Evolutionary conservation across 2,113 vertebrate genomes (phyloP).

Genomic region (Cynoglossus semilaevis): DNA sequence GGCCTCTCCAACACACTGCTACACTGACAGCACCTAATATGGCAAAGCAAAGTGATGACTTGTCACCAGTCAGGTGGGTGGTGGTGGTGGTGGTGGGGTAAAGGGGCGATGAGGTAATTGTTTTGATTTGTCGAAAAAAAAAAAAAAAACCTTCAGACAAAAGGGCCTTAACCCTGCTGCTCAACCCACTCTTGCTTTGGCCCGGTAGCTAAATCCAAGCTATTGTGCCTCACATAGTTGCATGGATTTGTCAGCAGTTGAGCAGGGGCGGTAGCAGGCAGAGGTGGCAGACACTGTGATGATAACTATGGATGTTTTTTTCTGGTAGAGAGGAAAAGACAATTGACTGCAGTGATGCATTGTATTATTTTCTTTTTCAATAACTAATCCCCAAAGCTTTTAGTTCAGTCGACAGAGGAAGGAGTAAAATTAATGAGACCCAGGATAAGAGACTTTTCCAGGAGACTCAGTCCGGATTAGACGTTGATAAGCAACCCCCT

Average conservation of each 20-base stretch:
- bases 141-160: conserved; percentile 69
- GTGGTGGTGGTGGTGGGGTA: conserved; percentile 12
- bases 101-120: conserved; percentile 39
- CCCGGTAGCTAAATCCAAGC: conserved; percentile 69
- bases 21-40: conserved; percentile 28
- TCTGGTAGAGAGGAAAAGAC: conserved; percentile 33
- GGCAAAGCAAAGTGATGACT: conserved; percentile 71
- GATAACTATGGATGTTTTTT: conserved; percentile 58
- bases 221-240: conserved; percentile 74
- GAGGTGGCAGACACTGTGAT: conserved; percentile 19
- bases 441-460: conserved; percentile 40
- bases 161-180: conserved; percentile 24
- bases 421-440: conserved; percentile 31
- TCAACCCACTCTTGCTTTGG: conserved; percentile 42
- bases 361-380: conserved; percentile 15
- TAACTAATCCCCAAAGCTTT: background rate
- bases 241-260: conserved; percentile 71
- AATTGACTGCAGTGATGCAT: conserved; percentile 22
- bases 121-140: conserved; percentile 71
- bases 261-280: conserved; percentile 19
- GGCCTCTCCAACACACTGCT: conserved; percentile 11
- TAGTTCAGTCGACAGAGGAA: conserved; percentile 5
- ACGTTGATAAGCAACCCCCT: conserved; percentile 28
- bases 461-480: conserved; percentile 47
- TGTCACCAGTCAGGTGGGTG: conserved; percentile 42